Base-by-base conservation (phyloP, 1,140 invertebrate genomes). In the Ceratina australensis region DNA sequence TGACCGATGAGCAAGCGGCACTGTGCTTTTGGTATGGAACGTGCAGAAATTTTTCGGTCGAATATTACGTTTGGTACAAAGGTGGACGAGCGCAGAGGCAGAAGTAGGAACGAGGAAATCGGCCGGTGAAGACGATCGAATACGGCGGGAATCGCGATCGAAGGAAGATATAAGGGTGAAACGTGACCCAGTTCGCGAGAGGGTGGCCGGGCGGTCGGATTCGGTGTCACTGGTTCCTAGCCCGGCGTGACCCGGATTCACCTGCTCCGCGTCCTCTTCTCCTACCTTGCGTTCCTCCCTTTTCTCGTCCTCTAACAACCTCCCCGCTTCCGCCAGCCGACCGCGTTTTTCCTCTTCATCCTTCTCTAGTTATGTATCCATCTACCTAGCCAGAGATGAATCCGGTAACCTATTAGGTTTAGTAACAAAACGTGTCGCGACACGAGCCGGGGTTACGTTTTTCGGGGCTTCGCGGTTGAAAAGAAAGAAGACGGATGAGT, bases 161-260 rank as follows among this genome's bases (percentile, higher is more conserved):
- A 63, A 73, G 59, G n/a, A 76, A 52, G 63, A 68, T 63, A 76
- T 72, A 56, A 74, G 65, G 82, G 76, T 71, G 61, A 72, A 79
- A 57, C 72, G 75, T 74, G 83, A 75, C 72, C 71, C 79, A 79
- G 59, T 74, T 76, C 81, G 56, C 67, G 56, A 20, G 72, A 78
- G 76, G 76, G 76, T 78, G 76, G 63, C 69, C 63, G 82, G 82
- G 33, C 33, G 33, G 79, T 69, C 63, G 64, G 54, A 57, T 73
- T 74, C 52, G 59, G 65, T 83, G 74, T 80, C 76, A 78, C 81
- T 78, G 69, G 68, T 78, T 78, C 69, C 60, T 78, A 50, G 69
- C 76, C 76, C 76, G 69, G 76, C 69, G 33, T 78, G 76, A 78
- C 76, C 76, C 60, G 76, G 68, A 78, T 78, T 72, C 52, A 72